These are phyloP conservation scores for Laupala kohalensis DNA, from an alignment of 1,140 invertebrate genomes.

Conservation along the genomic window DNA sequence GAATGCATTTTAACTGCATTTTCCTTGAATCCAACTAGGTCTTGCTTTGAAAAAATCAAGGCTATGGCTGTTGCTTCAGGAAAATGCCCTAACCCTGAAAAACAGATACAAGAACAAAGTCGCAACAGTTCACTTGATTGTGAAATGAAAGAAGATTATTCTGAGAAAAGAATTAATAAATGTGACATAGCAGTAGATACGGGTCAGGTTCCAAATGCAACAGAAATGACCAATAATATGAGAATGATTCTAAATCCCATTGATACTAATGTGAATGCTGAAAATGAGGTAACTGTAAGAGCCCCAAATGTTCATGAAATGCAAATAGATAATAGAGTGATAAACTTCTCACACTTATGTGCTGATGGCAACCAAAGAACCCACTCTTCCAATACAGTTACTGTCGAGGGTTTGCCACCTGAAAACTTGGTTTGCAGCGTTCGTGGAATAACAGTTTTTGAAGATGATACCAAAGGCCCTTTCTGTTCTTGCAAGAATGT, in stretches of 20 bases:
- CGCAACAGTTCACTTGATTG: background rate
- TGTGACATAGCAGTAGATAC: background rate
- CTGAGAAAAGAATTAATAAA: background rate
- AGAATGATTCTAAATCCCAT: background rate
- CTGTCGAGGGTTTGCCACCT: background rate
- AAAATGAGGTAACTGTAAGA: background rate
- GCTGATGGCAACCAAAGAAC: background rate
- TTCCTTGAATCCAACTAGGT: constrained; percentile 42
- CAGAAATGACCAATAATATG: background rate
- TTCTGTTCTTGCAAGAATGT: background rate
- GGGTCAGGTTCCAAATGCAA: background rate
- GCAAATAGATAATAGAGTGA: background rate
- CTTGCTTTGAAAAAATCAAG: constrained; percentile 34
- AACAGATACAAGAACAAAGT: background rate
- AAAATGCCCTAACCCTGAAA: background rate
- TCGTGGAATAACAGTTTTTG: background rate
- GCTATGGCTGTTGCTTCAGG: constrained; percentile 27
- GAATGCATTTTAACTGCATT: constrained; percentile 53
- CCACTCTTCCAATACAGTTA: background rate
- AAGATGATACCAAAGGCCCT: background rate
- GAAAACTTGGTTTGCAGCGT: background rate
- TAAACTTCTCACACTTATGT: background rate
- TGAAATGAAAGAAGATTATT: background rate
- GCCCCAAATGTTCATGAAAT: background rate
- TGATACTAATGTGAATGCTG: background rate